phyloP scores from a whole-genome alignment of 2,797 vertebrate genomes.

The Hoplostethus atlanticus region DNA sequence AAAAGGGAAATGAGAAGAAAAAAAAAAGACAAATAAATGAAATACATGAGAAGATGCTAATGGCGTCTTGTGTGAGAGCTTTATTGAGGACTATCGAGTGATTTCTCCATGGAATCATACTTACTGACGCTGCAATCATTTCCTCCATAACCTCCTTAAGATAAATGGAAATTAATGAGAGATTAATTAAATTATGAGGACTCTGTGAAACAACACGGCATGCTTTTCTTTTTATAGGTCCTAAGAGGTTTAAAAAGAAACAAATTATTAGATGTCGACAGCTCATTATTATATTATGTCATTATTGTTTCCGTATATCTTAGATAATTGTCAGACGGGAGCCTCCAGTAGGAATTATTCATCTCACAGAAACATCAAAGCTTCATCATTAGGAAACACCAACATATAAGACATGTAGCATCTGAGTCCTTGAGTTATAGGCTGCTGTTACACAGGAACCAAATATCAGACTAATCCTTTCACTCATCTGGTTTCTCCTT shows the following conservation, averaged over 20 bases:
- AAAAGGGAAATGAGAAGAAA: not conserved
- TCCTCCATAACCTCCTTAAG: slow-evolving; percentile 27
- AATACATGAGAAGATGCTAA: slow-evolving; percentile 25
- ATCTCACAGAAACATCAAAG: slow-evolving; percentile 54
- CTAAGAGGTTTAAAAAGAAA: slow-evolving; percentile 36
- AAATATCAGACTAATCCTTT: slow-evolving; percentile 41
- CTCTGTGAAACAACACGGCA: slow-evolving; percentile 32
- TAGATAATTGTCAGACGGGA: slow-evolving; percentile 51
- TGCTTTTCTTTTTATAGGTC: slow-evolving; percentile 27
- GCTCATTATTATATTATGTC: slow-evolving; percentile 54
- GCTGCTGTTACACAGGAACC: slow-evolving; percentile 20
- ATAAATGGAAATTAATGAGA: slow-evolving; percentile 54
- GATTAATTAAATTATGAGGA: slow-evolving; percentile 61
- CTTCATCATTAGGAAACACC: slow-evolving; percentile 42
- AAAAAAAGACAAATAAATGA: slow-evolving; percentile 40
- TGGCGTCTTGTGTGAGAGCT: slow-evolving; percentile 33
- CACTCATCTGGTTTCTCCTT: slow-evolving; percentile 41
- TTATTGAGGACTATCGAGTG: slow-evolving; percentile 41
- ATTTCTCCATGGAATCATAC: slow-evolving; percentile 11
- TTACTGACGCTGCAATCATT: slow-evolving; percentile 27
- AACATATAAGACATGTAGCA: slow-evolving; percentile 23
- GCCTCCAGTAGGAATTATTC: slow-evolving; percentile 45
- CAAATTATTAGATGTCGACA: slow-evolving; percentile 45
- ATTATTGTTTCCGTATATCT: slow-evolving; percentile 45
- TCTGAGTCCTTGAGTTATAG: slow-evolving; percentile 14